phyloP scores from a whole-genome alignment of 2,888 invertebrate species.

The Thyatira batis region DNA sequence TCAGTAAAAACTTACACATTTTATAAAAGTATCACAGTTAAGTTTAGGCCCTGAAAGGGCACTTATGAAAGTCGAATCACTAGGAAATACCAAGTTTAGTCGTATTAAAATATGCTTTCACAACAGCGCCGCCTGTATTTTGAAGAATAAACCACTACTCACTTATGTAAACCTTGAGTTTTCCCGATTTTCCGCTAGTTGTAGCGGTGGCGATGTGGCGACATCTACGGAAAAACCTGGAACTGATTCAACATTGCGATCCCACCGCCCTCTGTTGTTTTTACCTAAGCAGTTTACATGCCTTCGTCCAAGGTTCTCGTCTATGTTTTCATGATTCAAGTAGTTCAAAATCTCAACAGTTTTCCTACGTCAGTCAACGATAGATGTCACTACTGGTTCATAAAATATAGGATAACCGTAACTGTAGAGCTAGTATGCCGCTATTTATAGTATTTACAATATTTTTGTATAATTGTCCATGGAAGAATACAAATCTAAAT shows the following conservation, averaged over 20 bases:
- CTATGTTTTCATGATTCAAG: neutral
- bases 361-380: neutral
- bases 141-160: neutral
- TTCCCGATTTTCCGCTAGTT: neutral
- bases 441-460: neutral
- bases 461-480: too few relatives aligned
- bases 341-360: neutral
- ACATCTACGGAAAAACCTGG: slow-evolving; percentile 7
- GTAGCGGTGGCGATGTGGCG: slow-evolving; percentile 7
- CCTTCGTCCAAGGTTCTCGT: neutral
- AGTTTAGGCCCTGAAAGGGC: too few relatives aligned
- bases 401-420: neutral
- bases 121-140: slow-evolving; percentile 12
- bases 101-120: neutral
- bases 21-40: too few relatives aligned
- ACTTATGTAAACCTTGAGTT: neutral
- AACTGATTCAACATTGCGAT: neutral
- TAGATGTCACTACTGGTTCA: slow-evolving; percentile 24
- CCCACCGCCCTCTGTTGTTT: slow-evolving; percentile 12
- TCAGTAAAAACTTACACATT: too few relatives aligned
- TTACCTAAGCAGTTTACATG: neutral
- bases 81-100: too few relatives aligned
- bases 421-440: too few relatives aligned
- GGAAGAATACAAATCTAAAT: too few relatives aligned
- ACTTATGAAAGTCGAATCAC: too few relatives aligned